A percentile compares a stretch with the other conserved stretches of the same genome.
phyloP scores from a whole-genome alignment of 2,797 vertebrate species.

The Aldrovandia affinis region DNA sequence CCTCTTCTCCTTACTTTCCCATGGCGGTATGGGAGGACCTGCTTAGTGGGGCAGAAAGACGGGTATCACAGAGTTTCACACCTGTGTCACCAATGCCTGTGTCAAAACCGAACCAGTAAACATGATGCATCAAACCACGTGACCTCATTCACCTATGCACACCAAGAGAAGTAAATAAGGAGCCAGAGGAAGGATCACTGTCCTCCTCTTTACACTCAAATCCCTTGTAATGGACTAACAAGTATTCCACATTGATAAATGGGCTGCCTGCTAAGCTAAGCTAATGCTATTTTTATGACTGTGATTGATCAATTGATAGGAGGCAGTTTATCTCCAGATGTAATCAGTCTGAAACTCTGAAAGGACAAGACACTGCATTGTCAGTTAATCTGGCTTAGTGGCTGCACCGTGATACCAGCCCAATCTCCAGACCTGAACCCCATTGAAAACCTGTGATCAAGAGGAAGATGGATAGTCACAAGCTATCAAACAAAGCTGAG shows the following conservation, averaged over 20 bases:
- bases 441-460: no score
- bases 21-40: not conserved
- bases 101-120: not conserved
- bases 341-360: not conserved
- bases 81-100: not conserved
- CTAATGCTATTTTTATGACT: slow-evolving; percentile 18
- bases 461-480: no score
- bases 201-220: not conserved
- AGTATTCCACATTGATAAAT: slow-evolving; percentile 10
- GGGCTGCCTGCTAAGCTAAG: not conserved
- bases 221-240: slow-evolving; percentile 19
- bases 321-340: slow-evolving; percentile 11
- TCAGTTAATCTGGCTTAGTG: not conserved
- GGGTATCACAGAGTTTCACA: not conserved
- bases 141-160: not conserved
- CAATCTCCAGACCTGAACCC: no score
- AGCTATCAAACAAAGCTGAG: no score
- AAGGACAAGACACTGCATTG: not conserved
- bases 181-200: not conserved
- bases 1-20: not conserved
- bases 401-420: not conserved
- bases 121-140: not conserved
- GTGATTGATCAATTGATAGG: slow-evolving; percentile 13
- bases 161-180: not conserved
- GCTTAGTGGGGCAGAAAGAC: not conserved